Evolutionary conservation across 2,888 invertebrate species (phyloP), one percentile per base, ranked within the genome.

Genomic region (Dorcus hopei): DNA sequence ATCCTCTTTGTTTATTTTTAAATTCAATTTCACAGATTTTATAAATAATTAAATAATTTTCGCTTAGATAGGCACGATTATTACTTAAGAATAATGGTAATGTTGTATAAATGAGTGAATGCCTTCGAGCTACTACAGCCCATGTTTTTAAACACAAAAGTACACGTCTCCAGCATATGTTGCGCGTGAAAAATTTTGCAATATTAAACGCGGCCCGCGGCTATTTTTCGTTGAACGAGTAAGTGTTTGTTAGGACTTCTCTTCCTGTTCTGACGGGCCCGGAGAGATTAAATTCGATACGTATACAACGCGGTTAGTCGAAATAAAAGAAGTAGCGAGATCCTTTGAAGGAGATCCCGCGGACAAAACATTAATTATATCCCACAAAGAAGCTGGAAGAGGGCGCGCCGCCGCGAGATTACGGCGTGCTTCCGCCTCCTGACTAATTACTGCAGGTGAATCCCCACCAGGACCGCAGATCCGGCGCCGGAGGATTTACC

Each of bases 381-480:
- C 67, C 61, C 68, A 70, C 70, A 70, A 71, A 71, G 67, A 62
- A 65, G 66, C 59, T 52, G 58, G 58, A 60, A 59, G 45, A 59
- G 64, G 59, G 59, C 61, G 61, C 63, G 67, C 65, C 61, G 63
- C 65, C 63, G 65, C 61, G 65, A 67, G 65, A 69, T 68, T 67
- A 69, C 68, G 59, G 61, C 63, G 63, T 63, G 70, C 66, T 71
- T 71, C 72, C 73, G 70, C 71, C 71, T 67, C 62, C 70, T 66
- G 70, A 70, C 72, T 73, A 73, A 73, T 73, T 73, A 71, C 68
- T 68, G 70, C 72, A 72, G 72, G 72, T 72, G 66, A 62, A 68
- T 68, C 68, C 67, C 65, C 69, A 59, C 68, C 64, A 14, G n/a
- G 19, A 23, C 14, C 16, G 19, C 45, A 23, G 45, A 19, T 45